phyloP scores from a whole-genome alignment of 2,888 invertebrate species.

The Cheilosia vernalis region DNA sequence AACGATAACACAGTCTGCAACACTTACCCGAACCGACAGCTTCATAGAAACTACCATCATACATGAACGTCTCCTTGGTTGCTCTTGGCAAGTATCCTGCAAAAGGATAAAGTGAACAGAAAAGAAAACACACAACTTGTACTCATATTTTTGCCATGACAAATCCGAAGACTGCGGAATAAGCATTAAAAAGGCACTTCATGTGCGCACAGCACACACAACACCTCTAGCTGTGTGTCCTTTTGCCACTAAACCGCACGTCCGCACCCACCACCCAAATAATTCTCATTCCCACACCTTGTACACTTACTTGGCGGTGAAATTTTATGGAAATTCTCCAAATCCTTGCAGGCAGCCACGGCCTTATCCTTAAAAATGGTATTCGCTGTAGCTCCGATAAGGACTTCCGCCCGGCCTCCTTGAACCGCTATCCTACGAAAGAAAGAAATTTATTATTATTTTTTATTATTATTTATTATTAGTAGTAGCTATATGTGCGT shows the following conservation, averaged over 20 bases:
- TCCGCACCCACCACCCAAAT: background rate
- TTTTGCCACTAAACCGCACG: background rate
- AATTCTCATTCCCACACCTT: background rate
- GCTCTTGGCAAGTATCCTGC: slow-evolving; percentile 76
- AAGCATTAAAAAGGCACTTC: slow-evolving; percentile 38
- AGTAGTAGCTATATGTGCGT: background rate
- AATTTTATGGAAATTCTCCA: slow-evolving; percentile 60
- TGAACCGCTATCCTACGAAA: background rate
- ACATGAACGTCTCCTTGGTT: slow-evolving; percentile 78
- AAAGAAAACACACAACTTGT: background rate
- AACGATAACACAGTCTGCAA: background rate
- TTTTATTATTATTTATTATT: slow-evolving; percentile 42
- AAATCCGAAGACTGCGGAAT: background rate
- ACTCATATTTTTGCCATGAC: slow-evolving; percentile 13
- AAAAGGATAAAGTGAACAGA: slow-evolving; percentile 4
- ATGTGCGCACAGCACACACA: slow-evolving; percentile 1
- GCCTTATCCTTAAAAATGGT: slow-evolving; percentile 59
- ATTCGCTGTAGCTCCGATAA: slow-evolving; percentile 23
- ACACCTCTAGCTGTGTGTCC: background rate
- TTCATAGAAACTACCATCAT: slow-evolving; percentile 81
- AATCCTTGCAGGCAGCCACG: slow-evolving; percentile 58
- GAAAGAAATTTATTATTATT: slow-evolving; percentile 40
- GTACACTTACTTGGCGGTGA: slow-evolving; percentile 65
- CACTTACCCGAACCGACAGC: slow-evolving; percentile 80
- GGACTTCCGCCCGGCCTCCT: slow-evolving; percentile 6